These are phyloP conservation scores for Pangasius larnaudii DNA, from an alignment of 2,797 vertebrate genomes.

Conservation along the genomic window DNA sequence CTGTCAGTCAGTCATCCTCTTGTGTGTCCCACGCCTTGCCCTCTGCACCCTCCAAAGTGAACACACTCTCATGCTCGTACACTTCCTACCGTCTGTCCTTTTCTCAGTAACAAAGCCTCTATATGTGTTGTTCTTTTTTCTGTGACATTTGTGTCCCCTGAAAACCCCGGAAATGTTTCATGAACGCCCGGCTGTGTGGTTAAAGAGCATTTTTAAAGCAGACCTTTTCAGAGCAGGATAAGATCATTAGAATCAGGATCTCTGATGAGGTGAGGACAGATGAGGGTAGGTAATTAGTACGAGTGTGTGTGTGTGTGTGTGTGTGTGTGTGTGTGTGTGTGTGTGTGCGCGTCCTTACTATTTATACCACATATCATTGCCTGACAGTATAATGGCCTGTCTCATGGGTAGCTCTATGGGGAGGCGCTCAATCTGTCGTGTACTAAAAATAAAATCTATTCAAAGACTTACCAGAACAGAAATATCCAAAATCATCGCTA, in stretches of 20 bases:
- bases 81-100: conserved; percentile 34
- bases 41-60: conserved; percentile 22
- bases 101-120: conserved; percentile 15
- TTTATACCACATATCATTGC: conserved; percentile 13
- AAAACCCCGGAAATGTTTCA: conserved; percentile 16
- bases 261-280: not conserved
- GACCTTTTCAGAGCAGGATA: not conserved
- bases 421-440: conserved; percentile 48
- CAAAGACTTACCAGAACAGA: not conserved
- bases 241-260: not conserved
- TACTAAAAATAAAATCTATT: conserved; percentile 19
- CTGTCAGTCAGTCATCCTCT: conserved; percentile 67
- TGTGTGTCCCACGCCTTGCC: conserved; percentile 36
- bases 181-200: not conserved
- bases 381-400: conserved; percentile 65
- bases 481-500: not conserved
- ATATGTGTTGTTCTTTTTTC: not conserved
- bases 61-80: conserved; percentile 17
- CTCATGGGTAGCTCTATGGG: conserved; percentile 38
- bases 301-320: conserved; percentile 1
- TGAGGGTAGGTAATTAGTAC: not conserved
- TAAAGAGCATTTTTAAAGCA: not conserved
- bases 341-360: not conserved
- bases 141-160: not conserved
- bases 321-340: not conserved